These are phyloP conservation scores for Mixornis gularis DNA, from an alignment of 2,113 vertebrate genomes.

Conservation along the genomic window DNA sequence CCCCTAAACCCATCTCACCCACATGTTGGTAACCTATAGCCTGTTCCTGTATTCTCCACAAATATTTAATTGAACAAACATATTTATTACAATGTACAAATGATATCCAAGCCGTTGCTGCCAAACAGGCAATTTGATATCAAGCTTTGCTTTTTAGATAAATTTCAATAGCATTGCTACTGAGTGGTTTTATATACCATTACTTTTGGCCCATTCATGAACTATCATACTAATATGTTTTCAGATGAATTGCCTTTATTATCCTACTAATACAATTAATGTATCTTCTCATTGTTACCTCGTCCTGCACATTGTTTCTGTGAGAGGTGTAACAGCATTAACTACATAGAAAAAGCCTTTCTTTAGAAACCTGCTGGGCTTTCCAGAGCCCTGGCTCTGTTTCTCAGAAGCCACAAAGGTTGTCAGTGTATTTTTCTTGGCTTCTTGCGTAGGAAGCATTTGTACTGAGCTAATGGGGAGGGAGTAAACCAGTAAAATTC, in stretches of 20 bases:
- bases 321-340: background rate
- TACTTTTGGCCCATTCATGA: constrained; percentile 19
- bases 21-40: rapidly evolving
- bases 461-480: rapidly evolving
- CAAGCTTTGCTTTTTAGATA: background rate
- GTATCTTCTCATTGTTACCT: background rate
- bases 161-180: background rate
- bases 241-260: constrained; percentile 30
- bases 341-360: background rate
- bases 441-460: background rate
- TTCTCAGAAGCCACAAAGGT: background rate
- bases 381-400: background rate
- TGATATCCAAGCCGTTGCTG: background rate
- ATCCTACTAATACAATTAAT: background rate
- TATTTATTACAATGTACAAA: background rate
- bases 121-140: background rate
- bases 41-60: background rate
- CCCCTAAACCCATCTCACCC: background rate
- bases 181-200: constrained; percentile 24
- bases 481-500: background rate
- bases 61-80: background rate
- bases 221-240: background rate
- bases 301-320: background rate
- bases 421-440: background rate
- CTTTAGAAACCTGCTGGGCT: background rate